A percentile compares a stretch with the other conserved stretches of the same genome.
These are phyloP conservation scores for Eledone cirrhosa DNA, from an alignment of 2,888 invertebrate species.

Conservation along the genomic window DNA sequence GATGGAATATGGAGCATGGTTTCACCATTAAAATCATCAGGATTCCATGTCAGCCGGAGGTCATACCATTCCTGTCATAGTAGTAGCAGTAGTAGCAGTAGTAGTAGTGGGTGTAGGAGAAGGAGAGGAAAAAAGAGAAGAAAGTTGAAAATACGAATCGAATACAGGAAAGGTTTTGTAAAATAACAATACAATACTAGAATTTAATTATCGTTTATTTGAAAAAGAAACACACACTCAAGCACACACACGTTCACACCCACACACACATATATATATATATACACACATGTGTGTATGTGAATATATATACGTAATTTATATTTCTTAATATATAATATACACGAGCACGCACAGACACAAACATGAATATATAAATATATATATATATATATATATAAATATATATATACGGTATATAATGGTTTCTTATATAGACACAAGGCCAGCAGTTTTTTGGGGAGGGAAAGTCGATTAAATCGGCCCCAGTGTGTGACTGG, in stretches of 20 bases:
- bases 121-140: background rate
- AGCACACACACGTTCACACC: background rate
- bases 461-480: too few species aligned
- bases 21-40: slow-evolving; percentile 90
- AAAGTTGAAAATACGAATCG: background rate
- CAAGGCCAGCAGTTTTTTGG: too few species aligned
- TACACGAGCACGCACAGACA: background rate
- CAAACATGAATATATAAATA: background rate
- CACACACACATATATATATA: background rate
- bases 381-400: slow-evolving; percentile 6
- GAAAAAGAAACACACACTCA: background rate
- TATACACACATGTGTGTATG: background rate
- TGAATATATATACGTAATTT: background rate
- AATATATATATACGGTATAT: too few species aligned
- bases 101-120: slow-evolving; percentile 4
- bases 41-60: slow-evolving; percentile 95
- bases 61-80: slow-evolving; percentile 73
- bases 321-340: background rate
- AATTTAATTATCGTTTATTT: too few species aligned
- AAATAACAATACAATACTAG: too few species aligned
- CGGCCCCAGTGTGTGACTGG: too few species aligned
- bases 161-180: background rate
- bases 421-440: too few species aligned
- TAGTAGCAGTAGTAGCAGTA: too few species aligned
- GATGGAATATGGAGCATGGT: slow-evolving; percentile 93